These are phyloP conservation scores for Clistopyga incitator DNA, from an alignment of 2,888 invertebrate species.

Conservation along the genomic window DNA sequence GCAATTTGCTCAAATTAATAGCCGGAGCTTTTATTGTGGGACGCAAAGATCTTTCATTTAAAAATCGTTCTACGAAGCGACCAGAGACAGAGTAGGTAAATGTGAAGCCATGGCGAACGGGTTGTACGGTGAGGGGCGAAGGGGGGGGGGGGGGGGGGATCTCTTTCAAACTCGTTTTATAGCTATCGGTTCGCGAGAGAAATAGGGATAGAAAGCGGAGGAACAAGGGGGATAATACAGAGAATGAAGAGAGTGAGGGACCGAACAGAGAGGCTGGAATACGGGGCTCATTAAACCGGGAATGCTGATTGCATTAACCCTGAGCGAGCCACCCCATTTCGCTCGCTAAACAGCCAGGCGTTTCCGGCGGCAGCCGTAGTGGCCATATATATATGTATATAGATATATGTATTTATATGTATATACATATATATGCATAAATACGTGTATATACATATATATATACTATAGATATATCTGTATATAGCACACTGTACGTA, in stretches of 20 bases:
- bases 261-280: conserved; percentile 66
- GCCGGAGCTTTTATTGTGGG: background rate
- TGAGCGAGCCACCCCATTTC: conserved; percentile 75
- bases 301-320: conserved; percentile 82
- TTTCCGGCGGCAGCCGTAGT: conserved; percentile 67
- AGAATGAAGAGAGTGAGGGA: conserved; percentile 60
- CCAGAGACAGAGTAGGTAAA: conserved; percentile 43
- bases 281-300: conserved; percentile 81
- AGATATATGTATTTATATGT: background rate
- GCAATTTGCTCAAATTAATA: background rate
- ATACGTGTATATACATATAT: background rate
- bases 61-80: conserved; percentile 14
- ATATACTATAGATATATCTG: background rate
- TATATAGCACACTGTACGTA: conserved; percentile 8
- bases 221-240: conserved; percentile 64
- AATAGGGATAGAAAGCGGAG: conserved; percentile 53
- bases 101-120: conserved; percentile 33
- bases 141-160: conserved; percentile 5
- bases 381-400: conserved; percentile 25
- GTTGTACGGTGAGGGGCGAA: conserved; percentile 34
- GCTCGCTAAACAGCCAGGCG: conserved; percentile 76
- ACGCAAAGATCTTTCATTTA: conserved; percentile 13
- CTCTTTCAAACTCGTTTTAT: background rate
- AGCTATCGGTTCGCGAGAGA: conserved; percentile 36
- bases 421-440: background rate